A percentile compares a stretch with the other conserved stretches of the same genome.
Evolutionary conservation across 2,797 vertebrate species (phyloP).

Genomic region (Chelon auratus): DNA sequence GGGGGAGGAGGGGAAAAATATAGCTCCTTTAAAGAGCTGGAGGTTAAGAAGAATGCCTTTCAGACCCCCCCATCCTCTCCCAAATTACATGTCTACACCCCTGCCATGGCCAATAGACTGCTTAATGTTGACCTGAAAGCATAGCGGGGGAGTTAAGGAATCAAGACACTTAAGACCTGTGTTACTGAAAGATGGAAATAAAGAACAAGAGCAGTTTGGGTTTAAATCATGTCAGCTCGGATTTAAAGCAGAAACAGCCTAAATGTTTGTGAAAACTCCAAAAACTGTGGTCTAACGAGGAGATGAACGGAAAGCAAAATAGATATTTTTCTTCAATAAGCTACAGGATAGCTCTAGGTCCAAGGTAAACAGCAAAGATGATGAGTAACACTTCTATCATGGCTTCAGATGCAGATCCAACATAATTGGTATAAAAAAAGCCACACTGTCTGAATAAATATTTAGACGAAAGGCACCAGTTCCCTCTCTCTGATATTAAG

Average conservation of each 20-base stretch:
- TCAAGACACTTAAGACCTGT: conserved; percentile 66
- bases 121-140: conserved; percentile 78
- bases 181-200: conserved; percentile 58
- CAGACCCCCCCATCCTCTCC: conserved; percentile 71
- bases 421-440: conserved; percentile 23
- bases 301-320: conserved; percentile 8
- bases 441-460: conserved; percentile 48
- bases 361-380: not conserved
- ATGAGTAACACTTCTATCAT: not conserved
- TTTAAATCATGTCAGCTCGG: conserved; percentile 46
- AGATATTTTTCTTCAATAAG: conserved; percentile 10
- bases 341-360: conserved; percentile 1
- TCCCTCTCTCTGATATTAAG: conserved; percentile 51
- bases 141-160: conserved; percentile 68
- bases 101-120: conserved; percentile 77
- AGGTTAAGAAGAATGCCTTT: conserved; percentile 83
- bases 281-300: not conserved
- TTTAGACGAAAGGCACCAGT: conserved; percentile 54
- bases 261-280: conserved; percentile 32
- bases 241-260: conserved; percentile 18
- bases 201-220: conserved; percentile 31
- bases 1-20: conserved; percentile 81
- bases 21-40: conserved; percentile 84
- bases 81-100: conserved; percentile 85
- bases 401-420: conserved; percentile 22